Conservation (phyloP, 2,888 invertebrate species). For the Cataglyphis albicans region DNA sequence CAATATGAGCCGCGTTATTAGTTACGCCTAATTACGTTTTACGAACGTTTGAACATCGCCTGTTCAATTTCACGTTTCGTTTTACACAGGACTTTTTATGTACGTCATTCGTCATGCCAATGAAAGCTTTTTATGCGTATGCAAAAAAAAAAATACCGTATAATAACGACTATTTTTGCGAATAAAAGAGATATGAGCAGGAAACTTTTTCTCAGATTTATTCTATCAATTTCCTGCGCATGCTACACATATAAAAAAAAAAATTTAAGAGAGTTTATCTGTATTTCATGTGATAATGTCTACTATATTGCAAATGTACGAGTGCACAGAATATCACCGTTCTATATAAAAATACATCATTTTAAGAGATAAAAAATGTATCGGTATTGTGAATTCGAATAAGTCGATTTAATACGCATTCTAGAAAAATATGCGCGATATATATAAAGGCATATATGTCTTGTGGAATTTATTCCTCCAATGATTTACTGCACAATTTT, state of each 20-base stretch:
- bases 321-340: neutral
- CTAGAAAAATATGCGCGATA: neutral
- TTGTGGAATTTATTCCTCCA: neutral
- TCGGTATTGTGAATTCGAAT: neutral
- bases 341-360: neutral
- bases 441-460: conserved; percentile 1
- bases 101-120: neutral
- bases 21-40: conserved; percentile 23
- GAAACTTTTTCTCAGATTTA: conserved; percentile 19
- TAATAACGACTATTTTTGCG: neutral
- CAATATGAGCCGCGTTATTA: conserved; percentile 15
- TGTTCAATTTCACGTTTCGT: conserved; percentile 5
- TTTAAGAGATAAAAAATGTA: neutral
- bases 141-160: neutral
- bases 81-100: neutral
- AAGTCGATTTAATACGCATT: neutral
- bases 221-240: neutral
- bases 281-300: neutral
- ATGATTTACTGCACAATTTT: neutral
- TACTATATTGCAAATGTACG: neutral
- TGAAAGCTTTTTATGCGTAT: neutral
- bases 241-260: neutral
- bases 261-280: neutral
- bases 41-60: conserved; percentile 14
- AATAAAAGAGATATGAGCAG: neutral